A percentile compares a stretch with the other conserved stretches of the same genome.
phyloP scores from a whole-genome alignment of 2,797 vertebrate genomes.

The Notolepis coatsorum region DNA sequence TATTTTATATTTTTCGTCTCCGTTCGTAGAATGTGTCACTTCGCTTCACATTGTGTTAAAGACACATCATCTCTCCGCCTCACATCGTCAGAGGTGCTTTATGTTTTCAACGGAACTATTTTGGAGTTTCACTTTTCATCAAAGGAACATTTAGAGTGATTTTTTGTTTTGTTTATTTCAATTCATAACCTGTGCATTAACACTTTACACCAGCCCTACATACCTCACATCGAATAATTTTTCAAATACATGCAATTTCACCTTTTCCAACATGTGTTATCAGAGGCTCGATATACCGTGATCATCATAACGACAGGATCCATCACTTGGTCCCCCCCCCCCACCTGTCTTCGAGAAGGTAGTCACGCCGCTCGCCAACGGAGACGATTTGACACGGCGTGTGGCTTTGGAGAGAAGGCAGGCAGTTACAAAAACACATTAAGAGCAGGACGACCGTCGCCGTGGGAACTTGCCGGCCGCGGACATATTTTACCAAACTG shows the following conservation, averaged over 20 bases:
- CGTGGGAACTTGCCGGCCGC: not conserved
- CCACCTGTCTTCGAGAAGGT: not conserved
- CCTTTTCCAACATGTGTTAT: too few species aligned
- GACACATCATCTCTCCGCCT: slow-evolving; percentile 62
- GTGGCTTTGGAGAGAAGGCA: not conserved
- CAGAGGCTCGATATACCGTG: not conserved
- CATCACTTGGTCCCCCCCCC: not conserved
- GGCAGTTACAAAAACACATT: not conserved
- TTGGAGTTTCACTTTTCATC: slow-evolving; percentile 67
- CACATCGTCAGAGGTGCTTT: slow-evolving; percentile 55
- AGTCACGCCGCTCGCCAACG: not conserved
- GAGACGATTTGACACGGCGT: not conserved
- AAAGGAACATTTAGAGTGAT: slow-evolving; percentile 24
- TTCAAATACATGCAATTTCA: too few species aligned
- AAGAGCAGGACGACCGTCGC: not conserved
- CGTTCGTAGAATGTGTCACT: slow-evolving; percentile 63
- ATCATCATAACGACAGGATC: not conserved
- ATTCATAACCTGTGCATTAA: too few species aligned
- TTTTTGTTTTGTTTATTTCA: too few species aligned
- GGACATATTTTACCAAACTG: not conserved
- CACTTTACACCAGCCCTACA: too few species aligned
- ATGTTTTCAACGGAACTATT: slow-evolving; percentile 39
- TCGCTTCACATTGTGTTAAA: slow-evolving; percentile 74
- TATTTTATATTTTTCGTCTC: not conserved
- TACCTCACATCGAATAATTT: too few species aligned